These are phyloP conservation scores for Caenorhabditis sp. DNA, from an alignment of 2,888 invertebrate genomes.

Conservation along the genomic window DNA sequence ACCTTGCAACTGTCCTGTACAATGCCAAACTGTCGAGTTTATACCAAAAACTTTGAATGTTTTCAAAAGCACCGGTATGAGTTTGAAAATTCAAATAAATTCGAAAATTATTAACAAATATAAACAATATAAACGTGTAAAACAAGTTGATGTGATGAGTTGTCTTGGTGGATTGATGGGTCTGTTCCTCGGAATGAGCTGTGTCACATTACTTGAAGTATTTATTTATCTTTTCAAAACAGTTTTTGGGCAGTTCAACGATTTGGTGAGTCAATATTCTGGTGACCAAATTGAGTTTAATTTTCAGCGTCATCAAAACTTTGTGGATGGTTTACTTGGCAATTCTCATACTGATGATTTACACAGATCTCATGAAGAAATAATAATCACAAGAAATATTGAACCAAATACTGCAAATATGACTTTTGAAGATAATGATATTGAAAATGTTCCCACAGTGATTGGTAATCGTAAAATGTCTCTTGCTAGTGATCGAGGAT, in stretches of 20 bases:
- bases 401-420: not conserved
- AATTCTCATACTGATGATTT: constrained; percentile 7
- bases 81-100: constrained; percentile 14
- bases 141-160: constrained; percentile 54
- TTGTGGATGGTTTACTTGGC: constrained; percentile 19
- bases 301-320: constrained; percentile 39
- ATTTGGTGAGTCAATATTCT: constrained; percentile 10
- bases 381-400: constrained; percentile 44
- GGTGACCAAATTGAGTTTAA: not conserved
- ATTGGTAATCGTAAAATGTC: constrained; percentile 3
- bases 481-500: not conserved
- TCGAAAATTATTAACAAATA: constrained; percentile 10
- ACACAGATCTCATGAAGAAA: constrained; percentile 44
- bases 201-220: constrained; percentile 56
- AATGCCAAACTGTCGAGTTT: constrained; percentile 7
- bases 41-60: not conserved
- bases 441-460: not conserved
- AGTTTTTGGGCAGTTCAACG: constrained; percentile 54
- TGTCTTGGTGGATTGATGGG: constrained; percentile 60
- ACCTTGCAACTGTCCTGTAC: constrained; percentile 20
- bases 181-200: constrained; percentile 61
- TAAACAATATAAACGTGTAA: constrained; percentile 45
- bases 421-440: not conserved
- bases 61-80: constrained; percentile 8
- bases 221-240: constrained; percentile 59